Evolutionary conservation across 2,888 invertebrate species (phyloP), one percentile per base, ranked within the genome.

Genomic region (Drosophila nr. perissopoda): DNA sequence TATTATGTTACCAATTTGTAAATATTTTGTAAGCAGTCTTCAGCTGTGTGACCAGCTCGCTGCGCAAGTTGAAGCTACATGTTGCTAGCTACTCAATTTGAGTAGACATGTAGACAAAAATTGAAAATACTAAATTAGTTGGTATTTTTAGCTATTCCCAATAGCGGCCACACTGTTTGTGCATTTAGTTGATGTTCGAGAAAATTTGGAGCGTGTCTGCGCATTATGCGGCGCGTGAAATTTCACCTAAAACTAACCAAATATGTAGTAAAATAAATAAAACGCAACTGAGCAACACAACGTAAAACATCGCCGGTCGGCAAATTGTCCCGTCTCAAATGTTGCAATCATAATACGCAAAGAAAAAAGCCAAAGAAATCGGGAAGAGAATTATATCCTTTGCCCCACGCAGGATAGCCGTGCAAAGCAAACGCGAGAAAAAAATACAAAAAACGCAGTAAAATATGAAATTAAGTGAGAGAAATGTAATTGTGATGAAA

Each of bases 351-450:
- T 45, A 61, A 56, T 33, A 59, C 18, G 45, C 60, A 68, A 65
- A 36, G 21, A 51, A 45, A 16, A 45, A 45, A 76, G 45, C 48
- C 64, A 58, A 31, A 33, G 21, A 51, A 38, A 60, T 34, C 31
- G 67, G 57, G 65, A 76, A 53, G 59, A 70, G 70, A 74, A 61
- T 67, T 73, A 89, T 87, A 89, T 86, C 89, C 85, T 85, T 74
- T 72, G 80, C 77, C 82, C 69, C 73, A 82, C 73, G 82, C 85
- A 85, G 80, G 82, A 89, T 77, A 80, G 78, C 73, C 62, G 80
- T 78, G 69, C 40, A 65, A 85, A 87, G 84, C 71, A 76, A 72
- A 78, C 64, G 80, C 67, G 69, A 73, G 59, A 73, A 73, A 69
- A 64, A 58, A 54, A 57, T 27, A 54, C 57, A 73, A 65, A 73